Evolutionary conservation across 2,888 invertebrate species (phyloP).

Genomic region (Nephrocerus scutellatus): DNA sequence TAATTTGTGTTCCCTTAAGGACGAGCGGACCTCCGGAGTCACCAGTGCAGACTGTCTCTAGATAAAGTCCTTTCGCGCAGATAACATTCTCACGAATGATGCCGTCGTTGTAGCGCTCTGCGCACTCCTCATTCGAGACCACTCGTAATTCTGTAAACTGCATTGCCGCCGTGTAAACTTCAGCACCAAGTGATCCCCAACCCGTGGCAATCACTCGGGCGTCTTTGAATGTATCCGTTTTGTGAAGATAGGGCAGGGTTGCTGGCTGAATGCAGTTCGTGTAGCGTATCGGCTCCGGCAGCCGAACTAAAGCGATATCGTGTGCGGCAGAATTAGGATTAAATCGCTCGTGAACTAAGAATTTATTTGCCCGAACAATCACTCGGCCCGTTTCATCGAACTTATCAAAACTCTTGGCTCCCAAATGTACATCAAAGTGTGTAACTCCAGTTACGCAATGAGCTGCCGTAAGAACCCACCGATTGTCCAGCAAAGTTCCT

Average conservation of each 20-base stretch:
- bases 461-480: constrained; percentile 45
- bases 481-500: constrained; percentile 39
- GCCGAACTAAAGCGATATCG: constrained; percentile 42
- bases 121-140: constrained; percentile 40
- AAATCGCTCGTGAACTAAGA: constrained; percentile 41
- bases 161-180: constrained; percentile 36
- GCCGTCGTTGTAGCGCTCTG: constrained; percentile 32
- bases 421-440: constrained; percentile 43
- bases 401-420: constrained; percentile 38
- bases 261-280: constrained; percentile 40
- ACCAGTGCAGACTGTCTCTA: constrained; percentile 43
- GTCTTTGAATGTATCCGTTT: constrained; percentile 31
- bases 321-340: constrained; percentile 38
- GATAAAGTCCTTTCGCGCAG: constrained; percentile 41
- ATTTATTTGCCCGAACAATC: constrained; percentile 36
- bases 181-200: constrained; percentile 38
- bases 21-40: constrained; percentile 47
- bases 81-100: constrained; percentile 39
- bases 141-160: constrained; percentile 43
- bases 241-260: constrained; percentile 27
- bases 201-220: constrained; percentile 41
- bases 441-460: constrained; percentile 43
- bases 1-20: constrained; percentile 32
- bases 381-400: constrained; percentile 33
- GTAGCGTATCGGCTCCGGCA: constrained; percentile 34